Conservation (phyloP, 2,888 invertebrate genomes). For the Arctia plantaginis region DNA sequence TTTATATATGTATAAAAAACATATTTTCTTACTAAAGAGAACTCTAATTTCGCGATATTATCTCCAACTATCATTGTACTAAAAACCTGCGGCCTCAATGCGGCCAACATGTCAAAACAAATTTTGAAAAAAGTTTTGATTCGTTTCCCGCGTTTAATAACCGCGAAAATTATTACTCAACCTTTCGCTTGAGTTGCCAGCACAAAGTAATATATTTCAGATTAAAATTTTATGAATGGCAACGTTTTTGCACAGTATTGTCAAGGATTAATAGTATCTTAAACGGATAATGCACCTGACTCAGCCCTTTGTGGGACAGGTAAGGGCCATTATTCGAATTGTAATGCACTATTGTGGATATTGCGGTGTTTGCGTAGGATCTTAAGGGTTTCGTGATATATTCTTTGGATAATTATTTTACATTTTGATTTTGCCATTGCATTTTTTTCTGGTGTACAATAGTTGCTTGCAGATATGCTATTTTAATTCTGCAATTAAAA, state of each 20-base stretch:
- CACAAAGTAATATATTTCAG: constrained; percentile 69
- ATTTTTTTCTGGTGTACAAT: constrained; percentile 19
- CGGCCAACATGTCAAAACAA: constrained; percentile 78
- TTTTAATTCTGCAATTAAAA: neutral
- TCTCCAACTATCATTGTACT: constrained; percentile 73
- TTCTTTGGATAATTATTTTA: constrained; percentile 41
- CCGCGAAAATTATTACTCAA: constrained; percentile 72
- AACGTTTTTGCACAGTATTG: constrained; percentile 72
- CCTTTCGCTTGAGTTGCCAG: constrained; percentile 66
- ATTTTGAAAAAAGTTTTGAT: constrained; percentile 66
- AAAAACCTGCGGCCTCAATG: constrained; percentile 62
- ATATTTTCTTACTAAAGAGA: neutral
- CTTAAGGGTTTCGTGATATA: constrained; percentile 25
- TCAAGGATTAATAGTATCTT: constrained; percentile 73
- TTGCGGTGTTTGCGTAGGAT: constrained; percentile 76
- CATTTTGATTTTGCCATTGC: constrained; percentile 21
- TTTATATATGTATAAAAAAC: neutral
- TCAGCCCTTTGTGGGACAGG: constrained; percentile 71
- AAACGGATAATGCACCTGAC: constrained; percentile 83
- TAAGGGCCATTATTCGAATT: constrained; percentile 64
- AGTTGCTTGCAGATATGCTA: constrained; percentile 15
- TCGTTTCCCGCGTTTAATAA: constrained; percentile 68
- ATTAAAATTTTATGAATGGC: constrained; percentile 79
- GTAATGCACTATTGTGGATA: constrained; percentile 58
- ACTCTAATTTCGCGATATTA: constrained; percentile 6